Evolutionary conservation across 2,797 vertebrate species (phyloP).

Genomic region (Champsocephalus gunnari): DNA sequence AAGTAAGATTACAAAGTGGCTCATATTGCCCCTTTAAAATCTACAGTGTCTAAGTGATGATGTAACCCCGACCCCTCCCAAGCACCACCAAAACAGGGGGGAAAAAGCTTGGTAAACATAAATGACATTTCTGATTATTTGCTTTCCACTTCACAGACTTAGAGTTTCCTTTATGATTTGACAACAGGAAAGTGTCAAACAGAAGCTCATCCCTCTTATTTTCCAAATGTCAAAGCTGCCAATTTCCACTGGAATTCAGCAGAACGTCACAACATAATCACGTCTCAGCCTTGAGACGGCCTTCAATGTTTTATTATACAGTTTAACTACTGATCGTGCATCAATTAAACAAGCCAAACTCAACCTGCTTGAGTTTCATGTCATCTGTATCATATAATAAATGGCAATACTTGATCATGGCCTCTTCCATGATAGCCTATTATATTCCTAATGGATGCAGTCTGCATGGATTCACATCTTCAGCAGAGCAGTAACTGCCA

Average conservation of each 20-base stretch:
- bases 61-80: background rate
- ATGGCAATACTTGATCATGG: conserved; percentile 38
- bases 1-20: background rate
- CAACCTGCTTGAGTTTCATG: conserved; percentile 40
- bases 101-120: background rate
- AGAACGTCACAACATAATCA: conserved; percentile 1
- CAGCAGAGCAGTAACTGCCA: conserved; percentile 46
- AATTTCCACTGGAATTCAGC: conserved; percentile 2
- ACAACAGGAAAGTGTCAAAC: conserved; percentile 12
- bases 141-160: background rate
- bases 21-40: background rate
- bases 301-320: conserved; percentile 7
- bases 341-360: conserved; percentile 37
- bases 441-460: conserved; percentile 44
- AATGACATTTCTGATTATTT: conserved; percentile 11
- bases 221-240: conserved; percentile 23
- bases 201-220: background rate
- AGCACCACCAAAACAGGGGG: too few relatives aligned
- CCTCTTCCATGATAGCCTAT: conserved; percentile 41
- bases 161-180: conserved; percentile 1
- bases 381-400: conserved; percentile 51
- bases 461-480: conserved; percentile 44
- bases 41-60: background rate
- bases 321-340: conserved; percentile 18
- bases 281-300: conserved; percentile 1